A percentile compares a stretch with the other conserved stretches of the same genome.
Conservation (phyloP, 92 coral and sea anemone species). For the Epizoanthus ramosus region DNA sequence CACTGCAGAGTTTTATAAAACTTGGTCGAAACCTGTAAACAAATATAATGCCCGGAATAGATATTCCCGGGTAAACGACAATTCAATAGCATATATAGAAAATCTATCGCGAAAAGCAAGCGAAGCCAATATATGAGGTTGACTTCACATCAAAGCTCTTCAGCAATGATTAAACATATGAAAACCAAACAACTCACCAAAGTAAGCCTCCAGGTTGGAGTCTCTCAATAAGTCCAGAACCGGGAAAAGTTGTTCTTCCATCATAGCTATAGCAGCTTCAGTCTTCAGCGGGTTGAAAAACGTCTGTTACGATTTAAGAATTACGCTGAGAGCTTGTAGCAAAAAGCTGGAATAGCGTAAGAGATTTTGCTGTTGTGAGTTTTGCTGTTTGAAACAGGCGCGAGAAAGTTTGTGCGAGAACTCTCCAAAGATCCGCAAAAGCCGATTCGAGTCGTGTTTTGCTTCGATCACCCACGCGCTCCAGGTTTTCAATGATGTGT, state of each 20-base stretch:
- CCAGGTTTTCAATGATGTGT: constrained; percentile 26
- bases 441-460: background rate
- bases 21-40: constrained; percentile 29
- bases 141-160: background rate
- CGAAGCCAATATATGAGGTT: background rate
- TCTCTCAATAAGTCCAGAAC: constrained; percentile 35
- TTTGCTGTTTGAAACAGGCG: constrained; percentile 28
- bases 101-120: background rate
- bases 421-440: constrained; percentile 20
- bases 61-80: constrained; percentile 24
- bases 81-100: constrained; percentile 25
- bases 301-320: constrained; percentile 42
- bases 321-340: constrained; percentile 50
- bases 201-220: constrained; percentile 39
- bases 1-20: constrained; percentile 23
- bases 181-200: constrained; percentile 22
- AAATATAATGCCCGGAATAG: constrained; percentile 29
- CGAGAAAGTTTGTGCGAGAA: background rate
- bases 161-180: background rate
- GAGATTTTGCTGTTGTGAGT: constrained; percentile 34
- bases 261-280: constrained; percentile 37
- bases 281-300: constrained; percentile 43
- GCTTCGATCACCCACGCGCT: constrained; percentile 35
- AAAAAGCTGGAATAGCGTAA: constrained; percentile 43
- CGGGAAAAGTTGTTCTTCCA: constrained; percentile 44